Base-by-base conservation (phyloP, 2,888 invertebrate genomes). In the Panopea generosa region DNA sequence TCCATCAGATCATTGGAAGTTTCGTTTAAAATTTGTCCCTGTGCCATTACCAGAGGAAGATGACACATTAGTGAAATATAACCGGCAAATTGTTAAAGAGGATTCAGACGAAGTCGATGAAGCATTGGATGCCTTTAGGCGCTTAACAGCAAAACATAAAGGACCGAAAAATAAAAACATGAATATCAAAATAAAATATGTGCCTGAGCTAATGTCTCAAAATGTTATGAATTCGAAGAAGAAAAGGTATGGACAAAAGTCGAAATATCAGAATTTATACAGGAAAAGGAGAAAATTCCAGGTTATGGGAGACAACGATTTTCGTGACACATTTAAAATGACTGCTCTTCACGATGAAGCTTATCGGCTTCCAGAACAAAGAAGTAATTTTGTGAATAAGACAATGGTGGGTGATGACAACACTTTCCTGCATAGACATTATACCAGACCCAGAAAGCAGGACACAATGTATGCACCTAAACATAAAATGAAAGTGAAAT, bases 11-110 rank as follows among this genome's bases (percentile, higher is more conserved):
- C 63, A 49, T 22, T 52, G 52, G 26, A 72, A 68, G 40, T 63
- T 79, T 4, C 61, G 50, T 56, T 11, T 71, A 20, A 72, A 79
- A 27, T 79, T 68, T 60, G 71, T 75, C 4, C 79, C 79, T 11
- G 60, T 73, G 14, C 65, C 69, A 0, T 16, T 63, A 1, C 72
- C 69, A 27, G 61, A 69, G 1, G 38, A 49, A 18, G 38, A 55
- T 20, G 38, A 60, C 3, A 27, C 29, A 9, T 72, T 63, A 63
- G 52, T 49, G n/a, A 47, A 55, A 33, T 77, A 77, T 55, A 57
- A 77, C 24, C 18, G 55, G 9, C 55, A 43, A 14, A 55, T 77
- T 18, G 20, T 55, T 0, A 49, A 72, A 26, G 72, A 60, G 14
- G 45, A 63, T 22, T n/a, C 6, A 7, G 66, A 45, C n/a, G 67